phyloP scores from a whole-genome alignment of 2,113 vertebrate species.

The Hepsetus odoe region DNA sequence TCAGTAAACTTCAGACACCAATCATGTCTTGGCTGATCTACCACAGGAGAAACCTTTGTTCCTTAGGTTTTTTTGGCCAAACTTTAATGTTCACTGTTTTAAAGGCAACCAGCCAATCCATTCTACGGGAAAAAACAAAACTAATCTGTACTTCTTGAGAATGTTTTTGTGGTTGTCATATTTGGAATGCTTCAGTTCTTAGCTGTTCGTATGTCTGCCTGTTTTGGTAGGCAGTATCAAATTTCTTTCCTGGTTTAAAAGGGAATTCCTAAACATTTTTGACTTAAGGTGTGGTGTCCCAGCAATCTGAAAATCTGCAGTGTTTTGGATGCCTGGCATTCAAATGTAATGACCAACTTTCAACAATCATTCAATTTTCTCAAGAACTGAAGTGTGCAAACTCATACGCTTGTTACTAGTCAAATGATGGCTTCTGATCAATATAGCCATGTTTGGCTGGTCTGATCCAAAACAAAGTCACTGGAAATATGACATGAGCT shows the following conservation, averaged over 20 bases:
- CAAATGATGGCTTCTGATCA: not conserved
- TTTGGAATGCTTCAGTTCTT: conserved; percentile 20
- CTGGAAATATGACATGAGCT: too few species aligned
- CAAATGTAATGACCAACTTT: not conserved
- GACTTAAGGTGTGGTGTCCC: not conserved
- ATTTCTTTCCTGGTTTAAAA: conserved; percentile 32
- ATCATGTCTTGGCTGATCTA: too few species aligned
- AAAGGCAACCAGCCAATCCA: not conserved
- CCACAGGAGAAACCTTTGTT: too few species aligned
- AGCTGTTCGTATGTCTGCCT: not conserved
- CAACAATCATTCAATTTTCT: not conserved
- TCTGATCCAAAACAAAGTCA: not conserved
- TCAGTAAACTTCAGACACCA: too few species aligned
- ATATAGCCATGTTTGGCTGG: not conserved
- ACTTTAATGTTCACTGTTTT: not conserved
- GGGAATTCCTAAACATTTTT: not conserved
- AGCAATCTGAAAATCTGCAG: not conserved
- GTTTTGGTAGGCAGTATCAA: not conserved
- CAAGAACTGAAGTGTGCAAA: not conserved
- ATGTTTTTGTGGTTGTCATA: not conserved
- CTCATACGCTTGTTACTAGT: not conserved
- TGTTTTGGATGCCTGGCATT: not conserved
- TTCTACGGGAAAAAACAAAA: not conserved
- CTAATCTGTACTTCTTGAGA: not conserved
- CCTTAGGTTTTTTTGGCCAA: too few species aligned